phyloP scores from a whole-genome alignment of 2,797 vertebrate species.

The Hirundo rustica region DNA sequence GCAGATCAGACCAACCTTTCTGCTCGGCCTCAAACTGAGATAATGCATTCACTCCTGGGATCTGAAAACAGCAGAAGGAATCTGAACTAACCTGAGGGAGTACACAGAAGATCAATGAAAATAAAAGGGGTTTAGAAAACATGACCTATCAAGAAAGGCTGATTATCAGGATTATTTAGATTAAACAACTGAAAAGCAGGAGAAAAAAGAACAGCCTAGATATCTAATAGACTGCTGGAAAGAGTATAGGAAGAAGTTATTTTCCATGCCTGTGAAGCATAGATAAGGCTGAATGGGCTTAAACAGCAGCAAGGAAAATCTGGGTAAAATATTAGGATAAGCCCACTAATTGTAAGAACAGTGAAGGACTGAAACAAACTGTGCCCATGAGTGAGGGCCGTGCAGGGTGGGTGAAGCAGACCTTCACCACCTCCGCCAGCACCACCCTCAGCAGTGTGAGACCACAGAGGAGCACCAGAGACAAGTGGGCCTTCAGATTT shows the following conservation, averaged over 20 bases:
- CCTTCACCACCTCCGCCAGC: not conserved
- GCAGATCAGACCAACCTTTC: not conserved
- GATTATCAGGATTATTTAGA: not conserved
- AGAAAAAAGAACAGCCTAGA: not conserved
- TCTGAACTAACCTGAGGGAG: not conserved
- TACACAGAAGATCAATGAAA: not conserved
- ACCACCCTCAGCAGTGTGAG: not conserved
- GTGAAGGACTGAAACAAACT: not conserved
- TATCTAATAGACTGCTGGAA: not conserved
- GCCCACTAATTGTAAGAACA: not conserved
- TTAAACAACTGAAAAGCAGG: conserved; percentile 22
- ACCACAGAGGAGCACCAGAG: not conserved
- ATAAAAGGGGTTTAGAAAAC: not conserved
- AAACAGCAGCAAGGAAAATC: not conserved
- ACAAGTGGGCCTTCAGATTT: not conserved
- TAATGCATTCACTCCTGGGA: rapidly evolving
- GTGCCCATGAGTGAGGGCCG: rapidly evolving
- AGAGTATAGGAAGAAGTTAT: not conserved
- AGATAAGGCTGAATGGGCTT: conserved; percentile 24
- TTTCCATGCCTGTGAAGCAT: not conserved
- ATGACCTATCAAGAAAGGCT: not conserved
- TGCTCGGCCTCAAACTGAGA: rapidly evolving
- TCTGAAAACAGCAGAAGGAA: not conserved
- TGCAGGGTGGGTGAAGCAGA: not conserved
- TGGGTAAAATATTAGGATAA: not conserved